Conservation (phyloP, 2,888 invertebrate species). For the Macrosiphum euphorbiae region DNA sequence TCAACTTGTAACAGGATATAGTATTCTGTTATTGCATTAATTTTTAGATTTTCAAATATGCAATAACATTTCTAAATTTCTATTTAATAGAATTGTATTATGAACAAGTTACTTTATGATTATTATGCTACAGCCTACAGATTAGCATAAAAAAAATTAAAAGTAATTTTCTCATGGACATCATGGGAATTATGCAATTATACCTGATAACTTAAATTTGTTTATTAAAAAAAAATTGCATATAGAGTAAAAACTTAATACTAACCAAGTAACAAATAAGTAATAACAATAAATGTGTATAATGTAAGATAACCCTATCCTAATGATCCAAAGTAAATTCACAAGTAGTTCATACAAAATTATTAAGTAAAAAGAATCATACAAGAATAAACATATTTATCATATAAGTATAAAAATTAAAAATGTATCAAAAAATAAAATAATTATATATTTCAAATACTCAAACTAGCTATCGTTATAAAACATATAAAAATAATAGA, state of each 20-base stretch:
- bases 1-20: background rate
- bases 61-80: background rate
- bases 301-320: background rate
- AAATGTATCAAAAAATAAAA: conserved; percentile 18
- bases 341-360: background rate
- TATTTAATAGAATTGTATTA: background rate
- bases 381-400: conserved; percentile 2
- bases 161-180: background rate
- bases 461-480: conserved; percentile 4
- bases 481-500: conserved; percentile 39
- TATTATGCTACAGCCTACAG: background rate
- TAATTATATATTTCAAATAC: conserved; percentile 14
- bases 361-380: background rate
- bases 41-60: background rate
- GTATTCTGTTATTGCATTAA: background rate
- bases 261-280: background rate
- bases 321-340: background rate
- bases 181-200: background rate
- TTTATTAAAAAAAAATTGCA: background rate
- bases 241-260: background rate
- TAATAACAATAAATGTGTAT: background rate
- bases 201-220: background rate
- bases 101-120: background rate
- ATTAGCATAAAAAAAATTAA: background rate
- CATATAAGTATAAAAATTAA: background rate